These are phyloP conservation scores for Phaedon cochleariae DNA, from an alignment of 2,888 invertebrate species.

Conservation along the genomic window DNA sequence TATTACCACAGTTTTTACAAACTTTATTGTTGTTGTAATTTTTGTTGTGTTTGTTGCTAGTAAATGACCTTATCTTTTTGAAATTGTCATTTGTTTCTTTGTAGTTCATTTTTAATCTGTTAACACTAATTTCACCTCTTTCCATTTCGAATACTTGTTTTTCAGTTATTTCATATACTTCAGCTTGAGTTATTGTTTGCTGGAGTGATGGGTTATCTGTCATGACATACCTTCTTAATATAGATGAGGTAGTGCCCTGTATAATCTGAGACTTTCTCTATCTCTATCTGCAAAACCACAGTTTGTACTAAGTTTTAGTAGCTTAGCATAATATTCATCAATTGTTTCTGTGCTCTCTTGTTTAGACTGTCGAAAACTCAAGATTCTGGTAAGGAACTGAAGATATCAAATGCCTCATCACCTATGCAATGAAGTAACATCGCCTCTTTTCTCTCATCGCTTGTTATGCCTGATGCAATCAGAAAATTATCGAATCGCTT, in stretches of 20 bases:
- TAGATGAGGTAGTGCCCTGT: slow-evolving; percentile 11
- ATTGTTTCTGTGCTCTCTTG: slow-evolving; percentile 17
- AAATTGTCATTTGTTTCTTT: not conserved
- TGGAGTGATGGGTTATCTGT: slow-evolving; percentile 3
- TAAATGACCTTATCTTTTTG: not conserved
- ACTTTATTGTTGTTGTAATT: not conserved
- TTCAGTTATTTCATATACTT: slow-evolving; percentile 6
- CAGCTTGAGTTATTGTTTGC: slow-evolving; percentile 5
- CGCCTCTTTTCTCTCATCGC: slow-evolving; percentile 19
- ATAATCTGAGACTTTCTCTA: slow-evolving; percentile 16
- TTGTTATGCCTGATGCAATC: slow-evolving; percentile 22
- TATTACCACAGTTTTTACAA: slow-evolving; percentile 31
- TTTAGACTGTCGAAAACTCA: slow-evolving; percentile 21
- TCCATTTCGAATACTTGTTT: slow-evolving; percentile 9
- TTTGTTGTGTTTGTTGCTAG: not conserved
- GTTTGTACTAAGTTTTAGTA: slow-evolving; percentile 22
- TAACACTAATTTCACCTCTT: not conserved
- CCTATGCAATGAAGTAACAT: slow-evolving; percentile 29
- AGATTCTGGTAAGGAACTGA: slow-evolving; percentile 20
- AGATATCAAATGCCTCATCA: slow-evolving; percentile 28
- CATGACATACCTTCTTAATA: slow-evolving; percentile 9
- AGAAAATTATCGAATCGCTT: slow-evolving; percentile 24
- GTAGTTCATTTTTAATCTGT: not conserved
- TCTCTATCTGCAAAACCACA: slow-evolving; percentile 19
- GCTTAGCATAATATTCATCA: slow-evolving; percentile 22